Evolutionary conservation across 2,113 vertebrate species (phyloP), one percentile per base, ranked within the genome.

Genomic region (Empidonax alnorum): DNA sequence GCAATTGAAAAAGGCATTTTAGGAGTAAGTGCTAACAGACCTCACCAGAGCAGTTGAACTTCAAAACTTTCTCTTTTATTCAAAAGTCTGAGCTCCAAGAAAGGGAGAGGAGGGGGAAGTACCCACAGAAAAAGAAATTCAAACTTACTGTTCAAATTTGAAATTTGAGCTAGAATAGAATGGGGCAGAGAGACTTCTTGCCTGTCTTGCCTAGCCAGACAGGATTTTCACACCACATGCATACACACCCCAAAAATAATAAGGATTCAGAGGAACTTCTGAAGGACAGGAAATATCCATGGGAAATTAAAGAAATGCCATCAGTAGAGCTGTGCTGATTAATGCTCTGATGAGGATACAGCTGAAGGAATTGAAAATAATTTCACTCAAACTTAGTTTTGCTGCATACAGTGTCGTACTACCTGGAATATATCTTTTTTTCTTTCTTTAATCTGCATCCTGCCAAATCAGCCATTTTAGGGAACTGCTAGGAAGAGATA

Each of bases 391-490:
- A 61, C 25, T 50, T 52, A 66, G 31, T 76, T 93, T 79, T 80
- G 52, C 67, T 89, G 56, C 52, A 90, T 25, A 52, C 30, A 52
- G 5, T 10, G 16, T 49, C 50, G 30, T 9, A 8, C 41, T 72
- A 69, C 65, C 55, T 53, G 50, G 41, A 78, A 63, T 44, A 20
- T 8, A 3, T n/a, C 2, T 33, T 27, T 52, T 46, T 25, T 4
- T n/a, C 27, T 42, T 12, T 53, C 16, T 56, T 78, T 74, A 24
- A 66, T 74, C 55, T 76, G 46, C 73, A 66, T 62, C 33, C 24
- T 94, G 77, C 59, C 22, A 90, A 73, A 91, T 81, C 81, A 94
- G 50, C 73, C 22, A 35, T 77, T 87, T 89, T 44, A 84, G 19
- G 27, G 17, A 91, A 58, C 23, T 89, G 84, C 47, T 56, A 69